Percentiles rank a stretch among this genome's conserved stretches.
phyloP scores from a whole-genome alignment of 2,888 invertebrate genomes.

The Scaptomyza parva region DNA sequence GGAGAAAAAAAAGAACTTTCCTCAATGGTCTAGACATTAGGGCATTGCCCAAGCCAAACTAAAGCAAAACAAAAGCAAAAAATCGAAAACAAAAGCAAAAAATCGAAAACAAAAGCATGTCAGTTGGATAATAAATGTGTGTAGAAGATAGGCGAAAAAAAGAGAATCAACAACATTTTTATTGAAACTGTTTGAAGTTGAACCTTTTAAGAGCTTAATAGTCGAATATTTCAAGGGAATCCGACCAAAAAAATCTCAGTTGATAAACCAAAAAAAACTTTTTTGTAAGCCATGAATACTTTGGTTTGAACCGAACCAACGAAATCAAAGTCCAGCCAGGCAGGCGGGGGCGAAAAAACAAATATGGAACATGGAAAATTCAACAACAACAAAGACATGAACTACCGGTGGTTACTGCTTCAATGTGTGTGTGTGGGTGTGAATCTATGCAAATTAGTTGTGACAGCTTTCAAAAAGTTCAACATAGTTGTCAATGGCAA shows the following conservation, averaged over 20 bases:
- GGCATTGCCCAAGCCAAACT: constrained; percentile 14
- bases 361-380: constrained; percentile 29
- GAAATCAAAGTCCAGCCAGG: not conserved
- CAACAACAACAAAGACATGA: not conserved
- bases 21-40: constrained; percentile 21
- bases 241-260: constrained; percentile 14
- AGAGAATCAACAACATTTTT: constrained; percentile 10
- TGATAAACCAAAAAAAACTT: constrained; percentile 14
- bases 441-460: constrained; percentile 75
- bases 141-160: not conserved
- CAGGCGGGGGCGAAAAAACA: constrained; percentile 24
- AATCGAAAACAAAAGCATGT: not conserved
- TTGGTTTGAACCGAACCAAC: not conserved
- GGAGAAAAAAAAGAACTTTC: not conserved
- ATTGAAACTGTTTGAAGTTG: not conserved
- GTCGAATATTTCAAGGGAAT: not conserved
- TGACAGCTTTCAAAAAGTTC: constrained; percentile 78
- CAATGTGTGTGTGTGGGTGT: constrained; percentile 11
- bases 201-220: not conserved
- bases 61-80: no score
- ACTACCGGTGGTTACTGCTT: constrained; percentile 1
- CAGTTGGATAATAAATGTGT: not conserved
- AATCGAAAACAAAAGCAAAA: not conserved
- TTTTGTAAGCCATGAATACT: constrained; percentile 51
- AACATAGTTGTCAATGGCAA: constrained; percentile 70